Percentiles rank a stretch among this genome's conserved stretches.
phyloP scores from a whole-genome alignment of 2,888 invertebrate genomes.

The Caenorhabditis sp. region DNA sequence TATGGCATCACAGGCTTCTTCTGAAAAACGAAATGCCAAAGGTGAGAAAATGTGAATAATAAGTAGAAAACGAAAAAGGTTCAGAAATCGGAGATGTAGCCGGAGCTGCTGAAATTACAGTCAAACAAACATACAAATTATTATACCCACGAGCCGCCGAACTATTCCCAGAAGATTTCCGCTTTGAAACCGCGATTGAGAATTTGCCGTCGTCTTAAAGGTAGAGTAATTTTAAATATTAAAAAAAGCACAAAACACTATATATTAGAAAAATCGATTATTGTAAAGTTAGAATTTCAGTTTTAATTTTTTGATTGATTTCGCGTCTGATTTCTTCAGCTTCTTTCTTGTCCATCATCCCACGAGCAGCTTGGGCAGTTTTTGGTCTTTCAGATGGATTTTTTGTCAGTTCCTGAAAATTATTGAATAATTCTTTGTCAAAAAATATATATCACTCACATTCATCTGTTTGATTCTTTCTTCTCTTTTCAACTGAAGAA shows the following conservation, averaged over 20 bases:
- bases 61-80: background rate
- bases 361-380: constrained; percentile 58
- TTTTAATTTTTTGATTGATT: constrained; percentile 29
- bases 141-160: constrained; percentile 89
- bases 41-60: constrained; percentile 67
- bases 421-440: background rate
- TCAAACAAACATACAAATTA: constrained; percentile 92
- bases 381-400: constrained; percentile 47
- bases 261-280: background rate
- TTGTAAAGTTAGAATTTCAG: constrained; percentile 31
- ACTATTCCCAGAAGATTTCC: constrained; percentile 94
- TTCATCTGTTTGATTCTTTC: constrained; percentile 79
- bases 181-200: constrained; percentile 91
- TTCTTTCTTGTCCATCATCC: constrained; percentile 35
- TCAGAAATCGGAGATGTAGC: constrained; percentile 95
- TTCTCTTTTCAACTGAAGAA: constrained; percentile 87
- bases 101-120: constrained; percentile 97
- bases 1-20: constrained; percentile 97
- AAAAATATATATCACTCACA: constrained; percentile 14
- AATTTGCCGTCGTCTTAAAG: constrained; percentile 79
- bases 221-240: background rate
- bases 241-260: background rate
- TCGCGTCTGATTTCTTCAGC: constrained; percentile 25
- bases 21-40: constrained; percentile 90
- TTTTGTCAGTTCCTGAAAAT: constrained; percentile 45